A percentile compares a stretch with the other conserved stretches of the same genome.
These are phyloP conservation scores for Hypolimnas misippus DNA, from an alignment of 2,888 invertebrate species.

Conservation along the genomic window DNA sequence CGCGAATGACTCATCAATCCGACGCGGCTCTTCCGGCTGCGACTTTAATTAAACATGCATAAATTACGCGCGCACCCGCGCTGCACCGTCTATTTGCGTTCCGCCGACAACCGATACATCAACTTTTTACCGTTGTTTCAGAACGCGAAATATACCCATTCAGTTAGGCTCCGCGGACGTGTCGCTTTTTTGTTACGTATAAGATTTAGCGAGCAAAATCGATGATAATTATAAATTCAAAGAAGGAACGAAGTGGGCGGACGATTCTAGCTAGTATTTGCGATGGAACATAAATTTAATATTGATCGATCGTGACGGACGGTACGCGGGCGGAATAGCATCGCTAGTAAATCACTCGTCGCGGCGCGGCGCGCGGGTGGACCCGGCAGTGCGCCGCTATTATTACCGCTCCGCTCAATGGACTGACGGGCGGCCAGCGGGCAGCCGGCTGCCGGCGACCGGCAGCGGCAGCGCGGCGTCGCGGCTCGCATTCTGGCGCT, in stretches of 20 bases:
- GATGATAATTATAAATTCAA: neutral
- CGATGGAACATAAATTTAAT: constrained; percentile 4
- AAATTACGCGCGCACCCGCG: constrained; percentile 57
- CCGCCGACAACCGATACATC: constrained; percentile 11
- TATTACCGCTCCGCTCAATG: constrained; percentile 49
- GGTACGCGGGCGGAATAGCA: constrained; percentile 25
- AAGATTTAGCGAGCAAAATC: constrained; percentile 6
- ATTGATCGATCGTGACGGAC: constrained; percentile 7
- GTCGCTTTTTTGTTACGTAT: constrained; percentile 15
- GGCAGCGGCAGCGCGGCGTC: neutral
- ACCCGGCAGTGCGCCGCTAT: constrained; percentile 46
- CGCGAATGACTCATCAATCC: constrained; percentile 32
- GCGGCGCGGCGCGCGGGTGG: constrained; percentile 42
- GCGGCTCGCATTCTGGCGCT: constrained; percentile 15
- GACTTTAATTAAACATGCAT: constrained; percentile 79
- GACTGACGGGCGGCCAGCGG: constrained; percentile 34
- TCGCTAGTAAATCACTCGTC: constrained; percentile 71
- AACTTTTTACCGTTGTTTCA: constrained; percentile 20
- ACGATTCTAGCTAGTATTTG: neutral
- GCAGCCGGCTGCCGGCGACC: constrained; percentile 20
- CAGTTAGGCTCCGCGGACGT: constrained; percentile 3
- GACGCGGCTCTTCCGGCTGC: constrained; percentile 69
- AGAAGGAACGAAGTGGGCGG: neutral
- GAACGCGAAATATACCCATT: constrained; percentile 18
- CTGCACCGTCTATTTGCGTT: constrained; percentile 20